phyloP scores from a whole-genome alignment of 1,140 invertebrate genomes.

The Uloborus diversus region DNA sequence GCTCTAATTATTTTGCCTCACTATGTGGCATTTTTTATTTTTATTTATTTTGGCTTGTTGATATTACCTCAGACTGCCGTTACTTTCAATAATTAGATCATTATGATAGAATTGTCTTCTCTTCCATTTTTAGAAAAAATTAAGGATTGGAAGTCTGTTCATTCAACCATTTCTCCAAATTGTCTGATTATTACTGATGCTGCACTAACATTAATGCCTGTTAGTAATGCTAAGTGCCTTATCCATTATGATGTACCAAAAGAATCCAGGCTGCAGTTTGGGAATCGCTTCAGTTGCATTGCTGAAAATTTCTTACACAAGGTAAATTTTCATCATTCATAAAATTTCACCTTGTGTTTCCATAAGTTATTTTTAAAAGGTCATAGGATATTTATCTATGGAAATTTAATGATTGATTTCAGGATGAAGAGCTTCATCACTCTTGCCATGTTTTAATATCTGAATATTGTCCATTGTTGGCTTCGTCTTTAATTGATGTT shows the following conservation, averaged over 20 bases:
- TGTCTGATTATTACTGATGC: slow-evolving; percentile 33
- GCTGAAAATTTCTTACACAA: not conserved
- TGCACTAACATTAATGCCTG: not conserved
- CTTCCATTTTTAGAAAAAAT: slow-evolving; percentile 18
- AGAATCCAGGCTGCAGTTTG: slow-evolving; percentile 45
- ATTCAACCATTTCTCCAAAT: not conserved
- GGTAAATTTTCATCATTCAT: not conserved
- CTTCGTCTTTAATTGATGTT: slow-evolving; percentile 4
- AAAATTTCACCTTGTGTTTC: not conserved
- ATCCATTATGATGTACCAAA: slow-evolving; percentile 50
- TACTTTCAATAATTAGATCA: too few species aligned
- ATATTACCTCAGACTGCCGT: too few species aligned
- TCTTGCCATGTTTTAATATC: slow-evolving; percentile 25
- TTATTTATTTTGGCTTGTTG: too few species aligned
- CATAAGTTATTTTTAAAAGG: too few species aligned
- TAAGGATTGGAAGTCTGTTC: slow-evolving; percentile 40
- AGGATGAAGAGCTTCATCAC: not conserved
- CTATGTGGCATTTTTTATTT: too few species aligned
- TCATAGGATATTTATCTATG: too few species aligned
- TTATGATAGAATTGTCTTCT: too few species aligned
- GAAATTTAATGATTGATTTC: not conserved
- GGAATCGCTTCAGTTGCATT: slow-evolving; percentile 37
- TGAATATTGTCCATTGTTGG: slow-evolving; percentile 1
- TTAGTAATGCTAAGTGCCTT: slow-evolving; percentile 34
- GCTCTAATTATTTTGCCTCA: too few species aligned